Evolutionary conservation across 2,888 invertebrate genomes (phyloP).

Genomic region (Elysia crispata): DNA sequence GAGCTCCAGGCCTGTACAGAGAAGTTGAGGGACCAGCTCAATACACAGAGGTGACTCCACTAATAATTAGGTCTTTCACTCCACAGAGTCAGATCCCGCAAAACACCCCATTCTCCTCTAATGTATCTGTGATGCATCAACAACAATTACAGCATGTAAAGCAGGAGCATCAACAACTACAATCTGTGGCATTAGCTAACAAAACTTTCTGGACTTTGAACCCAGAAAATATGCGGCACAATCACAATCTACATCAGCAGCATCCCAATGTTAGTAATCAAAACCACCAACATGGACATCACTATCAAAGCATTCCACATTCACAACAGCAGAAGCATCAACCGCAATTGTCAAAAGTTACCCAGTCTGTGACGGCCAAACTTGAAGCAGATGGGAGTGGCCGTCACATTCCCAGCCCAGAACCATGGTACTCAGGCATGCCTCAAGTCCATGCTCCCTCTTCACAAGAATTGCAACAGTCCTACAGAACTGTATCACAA

Average conservation of each 20-base stretch:
- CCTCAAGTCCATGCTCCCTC: conserved; percentile 45
- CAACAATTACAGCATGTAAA: conserved; percentile 2
- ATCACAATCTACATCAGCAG: too few species aligned
- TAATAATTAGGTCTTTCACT: not conserved
- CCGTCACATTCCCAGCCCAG: not conserved
- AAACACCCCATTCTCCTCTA: not conserved
- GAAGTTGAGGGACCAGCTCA: too few species aligned
- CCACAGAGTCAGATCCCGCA: conserved; percentile 17
- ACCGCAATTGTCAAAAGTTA: not conserved
- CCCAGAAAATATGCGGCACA: too few species aligned
- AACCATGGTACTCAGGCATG: conserved; percentile 49
- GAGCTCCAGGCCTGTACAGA: too few species aligned
- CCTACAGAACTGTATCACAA: not conserved
- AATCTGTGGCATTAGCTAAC: not conserved
- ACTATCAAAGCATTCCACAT: not conserved
- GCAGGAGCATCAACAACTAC: conserved; percentile 5
- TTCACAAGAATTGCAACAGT: conserved; percentile 37
- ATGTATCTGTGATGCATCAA: conserved; percentile 4
- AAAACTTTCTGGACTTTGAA: too few species aligned
- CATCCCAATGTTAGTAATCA: too few species aligned
- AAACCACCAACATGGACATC: too few species aligned
- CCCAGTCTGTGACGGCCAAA: not conserved
- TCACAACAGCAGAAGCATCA: not conserved
- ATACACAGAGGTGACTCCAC: not conserved
- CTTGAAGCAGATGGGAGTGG: not conserved